These are phyloP conservation scores for Seira musarum DNA, from an alignment of 2,888 invertebrate species.

Conservation along the genomic window DNA sequence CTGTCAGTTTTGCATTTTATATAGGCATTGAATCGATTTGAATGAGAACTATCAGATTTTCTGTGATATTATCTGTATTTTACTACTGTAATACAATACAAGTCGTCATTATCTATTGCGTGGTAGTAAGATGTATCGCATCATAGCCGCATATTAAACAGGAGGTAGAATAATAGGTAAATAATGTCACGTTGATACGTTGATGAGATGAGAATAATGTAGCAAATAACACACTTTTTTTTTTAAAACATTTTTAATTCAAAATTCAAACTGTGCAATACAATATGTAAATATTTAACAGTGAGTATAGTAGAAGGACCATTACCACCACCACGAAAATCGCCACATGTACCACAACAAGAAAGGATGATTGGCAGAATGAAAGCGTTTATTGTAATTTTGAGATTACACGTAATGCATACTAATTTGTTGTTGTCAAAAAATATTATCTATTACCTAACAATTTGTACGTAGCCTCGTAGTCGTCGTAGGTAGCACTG, in stretches of 20 bases:
- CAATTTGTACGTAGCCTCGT: constrained; percentile 8
- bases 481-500: constrained; percentile 6
- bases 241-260: constrained; percentile 8
- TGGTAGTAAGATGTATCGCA: background rate
- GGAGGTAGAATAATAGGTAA: constrained; percentile 19
- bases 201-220: constrained; percentile 42
- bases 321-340: background rate
- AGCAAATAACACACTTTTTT: constrained; percentile 38
- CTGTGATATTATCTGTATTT: constrained; percentile 35
- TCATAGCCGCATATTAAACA: background rate
- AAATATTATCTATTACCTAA: constrained; percentile 26
- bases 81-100: background rate
- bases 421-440: constrained; percentile 59
- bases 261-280: constrained; percentile 1
- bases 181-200: constrained; percentile 39
- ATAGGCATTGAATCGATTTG: constrained; percentile 23
- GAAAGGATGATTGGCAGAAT: constrained; percentile 56
- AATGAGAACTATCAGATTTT: constrained; percentile 29
- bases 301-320: background rate
- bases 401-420: constrained; percentile 55
- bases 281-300: constrained; percentile 46
- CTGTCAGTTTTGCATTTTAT: constrained; percentile 30
- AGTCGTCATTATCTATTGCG: background rate
- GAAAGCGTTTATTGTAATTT: constrained; percentile 58
- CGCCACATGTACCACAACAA: constrained; percentile 26